Conservation (phyloP, 2,113 vertebrate genomes). For the Arizona elegans region DNA sequence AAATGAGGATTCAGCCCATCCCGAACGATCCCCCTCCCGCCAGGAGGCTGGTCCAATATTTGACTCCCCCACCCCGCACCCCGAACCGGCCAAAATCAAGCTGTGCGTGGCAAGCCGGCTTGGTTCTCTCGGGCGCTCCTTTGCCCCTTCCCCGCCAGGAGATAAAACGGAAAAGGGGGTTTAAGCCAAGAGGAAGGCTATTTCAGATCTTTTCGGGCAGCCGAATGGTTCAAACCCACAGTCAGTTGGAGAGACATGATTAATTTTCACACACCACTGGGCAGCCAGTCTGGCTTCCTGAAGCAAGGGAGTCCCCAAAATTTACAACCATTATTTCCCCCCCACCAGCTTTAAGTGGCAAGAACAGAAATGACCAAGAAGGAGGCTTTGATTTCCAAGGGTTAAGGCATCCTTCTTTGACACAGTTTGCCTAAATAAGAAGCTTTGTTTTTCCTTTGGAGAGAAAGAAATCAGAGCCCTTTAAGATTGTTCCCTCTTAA, state of each 20-base stretch:
- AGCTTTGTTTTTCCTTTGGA: not conserved
- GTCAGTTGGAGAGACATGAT: not conserved
- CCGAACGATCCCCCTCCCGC: too few relatives aligned
- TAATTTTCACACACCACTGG: not conserved
- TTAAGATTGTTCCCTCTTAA: too few relatives aligned
- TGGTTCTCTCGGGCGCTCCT: not conserved
- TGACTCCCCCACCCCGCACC: not conserved
- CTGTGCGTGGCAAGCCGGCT: accelerated
- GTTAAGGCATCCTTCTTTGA: not conserved
- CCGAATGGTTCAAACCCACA: not conserved
- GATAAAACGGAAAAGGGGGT: not conserved
- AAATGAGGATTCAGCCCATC: accelerated
- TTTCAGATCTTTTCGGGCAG: not conserved
- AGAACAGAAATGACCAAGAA: not conserved
- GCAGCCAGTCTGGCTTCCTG: not conserved
- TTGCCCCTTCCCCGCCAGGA: too few relatives aligned
- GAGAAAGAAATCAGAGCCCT: not conserved
- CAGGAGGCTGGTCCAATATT: not conserved
- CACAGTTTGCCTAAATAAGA: not conserved
- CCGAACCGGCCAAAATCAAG: not conserved
- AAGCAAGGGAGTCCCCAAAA: not conserved
- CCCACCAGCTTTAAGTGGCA: not conserved
- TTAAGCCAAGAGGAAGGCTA: not conserved
- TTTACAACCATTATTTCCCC: not conserved
- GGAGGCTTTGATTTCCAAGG: not conserved